Percentiles rank a stretch among this genome's conserved stretches.
These are phyloP conservation scores for Liposcelis brunnea DNA, from an alignment of 2,888 invertebrate species.

Conservation along the genomic window DNA sequence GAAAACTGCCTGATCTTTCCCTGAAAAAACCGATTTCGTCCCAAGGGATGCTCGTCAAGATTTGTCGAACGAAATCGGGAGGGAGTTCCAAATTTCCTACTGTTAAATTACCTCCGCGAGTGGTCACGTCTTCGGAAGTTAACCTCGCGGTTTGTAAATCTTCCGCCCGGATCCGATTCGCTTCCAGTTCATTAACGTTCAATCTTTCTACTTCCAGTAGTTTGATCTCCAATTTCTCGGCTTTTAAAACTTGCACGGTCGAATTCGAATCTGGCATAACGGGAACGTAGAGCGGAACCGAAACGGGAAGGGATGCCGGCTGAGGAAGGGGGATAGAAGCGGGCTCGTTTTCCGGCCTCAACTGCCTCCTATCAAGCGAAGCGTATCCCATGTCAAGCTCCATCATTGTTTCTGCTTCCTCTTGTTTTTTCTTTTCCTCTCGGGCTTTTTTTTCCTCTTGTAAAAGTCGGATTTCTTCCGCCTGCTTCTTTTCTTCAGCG, in stretches of 20 bases:
- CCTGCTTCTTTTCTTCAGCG: background rate
- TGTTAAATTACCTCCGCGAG: slow-evolving; percentile 33
- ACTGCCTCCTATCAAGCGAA: background rate
- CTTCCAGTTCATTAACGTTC: slow-evolving; percentile 60
- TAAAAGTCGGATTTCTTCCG: background rate
- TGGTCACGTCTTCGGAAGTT: background rate
- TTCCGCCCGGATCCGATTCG: slow-evolving; percentile 61
- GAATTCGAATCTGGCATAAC: background rate
- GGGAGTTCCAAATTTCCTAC: slow-evolving; percentile 51
- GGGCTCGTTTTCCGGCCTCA: background rate
- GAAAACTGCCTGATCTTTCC: background rate
- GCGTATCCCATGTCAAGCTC: slow-evolving; percentile 5
- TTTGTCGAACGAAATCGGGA: slow-evolving; percentile 47
- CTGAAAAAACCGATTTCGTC: background rate
- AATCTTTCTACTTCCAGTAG: slow-evolving; percentile 65
- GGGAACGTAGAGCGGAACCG: slow-evolving; percentile 8
- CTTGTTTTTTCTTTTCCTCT: background rate
- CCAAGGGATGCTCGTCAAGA: slow-evolving; percentile 25
- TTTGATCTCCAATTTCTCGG: slow-evolving; percentile 47
- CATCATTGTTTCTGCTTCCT: background rate
- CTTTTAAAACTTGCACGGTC: slow-evolving; percentile 21
- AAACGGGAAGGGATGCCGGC: slow-evolving; percentile 3
- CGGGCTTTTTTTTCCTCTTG: background rate
- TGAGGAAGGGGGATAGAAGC: background rate
- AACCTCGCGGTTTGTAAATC: slow-evolving; percentile 26